Evolutionary conservation across 2,888 invertebrate genomes (phyloP).

Genomic region (Nemoura dubitans): DNA sequence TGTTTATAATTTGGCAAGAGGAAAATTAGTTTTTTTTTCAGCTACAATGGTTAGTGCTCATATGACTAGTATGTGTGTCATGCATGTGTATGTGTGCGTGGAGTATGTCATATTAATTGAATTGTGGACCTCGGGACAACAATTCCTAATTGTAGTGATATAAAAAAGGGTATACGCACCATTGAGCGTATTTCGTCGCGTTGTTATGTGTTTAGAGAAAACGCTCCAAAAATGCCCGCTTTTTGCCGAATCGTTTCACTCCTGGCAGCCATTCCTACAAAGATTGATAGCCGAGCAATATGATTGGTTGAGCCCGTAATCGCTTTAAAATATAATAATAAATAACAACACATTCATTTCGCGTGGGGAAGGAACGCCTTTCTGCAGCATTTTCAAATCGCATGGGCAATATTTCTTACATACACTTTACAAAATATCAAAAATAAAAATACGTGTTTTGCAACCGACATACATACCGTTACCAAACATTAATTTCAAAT

Average conservation of each 20-base stretch:
- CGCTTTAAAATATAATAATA: not conserved
- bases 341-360: not conserved
- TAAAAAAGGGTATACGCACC: not conserved
- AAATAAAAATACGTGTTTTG: not conserved
- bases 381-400: conserved; percentile 3
- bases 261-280: too few relatives aligned
- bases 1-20: conserved; percentile 10
- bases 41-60: not conserved
- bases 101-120: not conserved
- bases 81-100: not conserved
- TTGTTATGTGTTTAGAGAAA: not conserved
- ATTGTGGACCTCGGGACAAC: not conserved
- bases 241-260: not conserved
- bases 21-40: not conserved
- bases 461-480: not conserved
- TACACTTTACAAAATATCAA: not conserved
- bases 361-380: not conserved
- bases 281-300: not conserved
- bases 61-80: not conserved
- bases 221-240: not conserved
- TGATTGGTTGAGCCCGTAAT: not conserved
- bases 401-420: not conserved
- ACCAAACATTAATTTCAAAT: not conserved
- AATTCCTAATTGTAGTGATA: not conserved
- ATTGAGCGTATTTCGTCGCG: not conserved